Evolutionary conservation across 2,797 vertebrate species (phyloP).

Genomic region (Acanthiza pusilla): DNA sequence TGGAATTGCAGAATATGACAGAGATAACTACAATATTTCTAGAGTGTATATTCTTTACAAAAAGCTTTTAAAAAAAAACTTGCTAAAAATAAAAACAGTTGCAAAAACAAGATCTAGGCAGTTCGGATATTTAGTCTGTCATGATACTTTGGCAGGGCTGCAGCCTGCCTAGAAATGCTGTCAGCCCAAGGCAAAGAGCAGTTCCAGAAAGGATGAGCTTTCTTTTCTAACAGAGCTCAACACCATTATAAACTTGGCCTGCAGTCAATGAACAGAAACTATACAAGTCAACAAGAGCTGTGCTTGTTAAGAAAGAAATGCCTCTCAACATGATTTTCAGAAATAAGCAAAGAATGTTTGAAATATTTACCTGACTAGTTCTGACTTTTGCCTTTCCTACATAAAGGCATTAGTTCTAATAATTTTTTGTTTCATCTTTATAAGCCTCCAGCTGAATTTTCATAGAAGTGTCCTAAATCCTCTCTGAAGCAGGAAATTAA

Average conservation of each 20-base stretch:
- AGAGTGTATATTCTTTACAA: not conserved
- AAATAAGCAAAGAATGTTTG: not conserved
- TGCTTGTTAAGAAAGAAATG: not conserved
- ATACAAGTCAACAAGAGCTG: not conserved
- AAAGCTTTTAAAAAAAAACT: not conserved
- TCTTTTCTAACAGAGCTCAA: not conserved
- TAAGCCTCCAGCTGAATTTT: slow-evolving; percentile 8
- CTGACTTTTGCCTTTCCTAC: not conserved
- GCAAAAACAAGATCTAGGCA: not conserved
- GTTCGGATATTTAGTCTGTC: not conserved
- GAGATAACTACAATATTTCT: not conserved
- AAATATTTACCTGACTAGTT: not conserved
- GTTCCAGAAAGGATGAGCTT: not conserved
- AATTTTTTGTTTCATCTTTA: not conserved
- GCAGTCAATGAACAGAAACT: not conserved
- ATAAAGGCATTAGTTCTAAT: not conserved
- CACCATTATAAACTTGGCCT: slow-evolving; percentile 29
- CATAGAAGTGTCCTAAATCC: not conserved
- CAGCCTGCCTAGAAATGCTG: not conserved
- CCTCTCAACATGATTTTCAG: not conserved
- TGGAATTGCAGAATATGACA: not conserved
- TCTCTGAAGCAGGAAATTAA: not conserved
- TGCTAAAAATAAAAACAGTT: not conserved
- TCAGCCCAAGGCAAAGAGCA: not conserved
- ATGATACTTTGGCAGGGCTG: not conserved